Evolutionary conservation across 1,140 invertebrate genomes (phyloP).

Genomic region (Bombus balteatus): DNA sequence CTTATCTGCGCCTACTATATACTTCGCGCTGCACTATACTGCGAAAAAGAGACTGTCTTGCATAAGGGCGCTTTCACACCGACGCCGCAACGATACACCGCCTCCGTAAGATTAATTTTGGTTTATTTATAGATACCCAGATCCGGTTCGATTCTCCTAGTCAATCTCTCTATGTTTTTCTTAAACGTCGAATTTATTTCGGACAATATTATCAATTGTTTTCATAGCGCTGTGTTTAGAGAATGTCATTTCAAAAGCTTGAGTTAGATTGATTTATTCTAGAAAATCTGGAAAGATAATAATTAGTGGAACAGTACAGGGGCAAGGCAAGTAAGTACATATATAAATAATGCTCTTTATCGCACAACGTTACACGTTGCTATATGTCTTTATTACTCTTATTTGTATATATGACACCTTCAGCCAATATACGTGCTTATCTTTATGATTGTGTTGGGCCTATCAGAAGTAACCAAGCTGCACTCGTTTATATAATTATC

Average conservation of each 20-base stretch:
- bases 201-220: background rate
- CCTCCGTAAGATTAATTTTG: background rate
- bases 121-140: background rate
- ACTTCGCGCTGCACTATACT: background rate
- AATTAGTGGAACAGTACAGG: no score
- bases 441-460: no score
- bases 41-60: constrained; percentile 38
- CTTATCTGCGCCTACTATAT: constrained; percentile 57
- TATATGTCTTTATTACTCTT: no score
- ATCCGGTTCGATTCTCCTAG: background rate
- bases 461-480: no score
- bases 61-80: constrained; percentile 32
- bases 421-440: no score
- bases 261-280: background rate
- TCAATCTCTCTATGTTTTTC: background rate
- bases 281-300: no score
- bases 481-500: no score
- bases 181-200: background rate
- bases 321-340: no score
- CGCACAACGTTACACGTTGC: no score
- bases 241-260: background rate
- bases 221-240: no score
- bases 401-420: no score
- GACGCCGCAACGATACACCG: background rate
- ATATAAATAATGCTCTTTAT: no score